phyloP scores from a whole-genome alignment of 2,113 vertebrate genomes.

The Petroica traversi region DNA sequence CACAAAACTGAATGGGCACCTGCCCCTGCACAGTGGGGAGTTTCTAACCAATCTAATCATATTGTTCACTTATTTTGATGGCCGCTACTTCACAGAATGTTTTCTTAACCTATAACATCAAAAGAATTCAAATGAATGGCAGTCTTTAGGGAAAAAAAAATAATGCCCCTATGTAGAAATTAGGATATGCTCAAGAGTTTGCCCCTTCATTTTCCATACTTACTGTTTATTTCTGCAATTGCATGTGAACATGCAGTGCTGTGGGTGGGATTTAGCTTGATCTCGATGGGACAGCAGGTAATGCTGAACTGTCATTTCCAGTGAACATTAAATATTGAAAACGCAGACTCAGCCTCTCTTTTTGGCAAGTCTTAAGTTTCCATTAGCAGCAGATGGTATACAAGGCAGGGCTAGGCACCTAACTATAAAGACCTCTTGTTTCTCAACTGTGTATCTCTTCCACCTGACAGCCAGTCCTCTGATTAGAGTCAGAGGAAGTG shows the following conservation, averaged over 20 bases:
- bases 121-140: neutral
- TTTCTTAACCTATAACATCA: neutral
- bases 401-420: slow-evolving; percentile 4
- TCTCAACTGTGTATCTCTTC: neutral
- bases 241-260: neutral
- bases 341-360: neutral
- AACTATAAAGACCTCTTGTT: slow-evolving; percentile 37
- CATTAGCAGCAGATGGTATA: slow-evolving; percentile 50
- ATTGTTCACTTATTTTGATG: neutral
- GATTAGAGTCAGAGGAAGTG: slow-evolving; percentile 52
- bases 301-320: slow-evolving; percentile 47
- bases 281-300: neutral
- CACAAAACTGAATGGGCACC: neutral
- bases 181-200: neutral
- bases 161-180: neutral
- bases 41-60: neutral
- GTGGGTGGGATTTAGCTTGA: neutral
- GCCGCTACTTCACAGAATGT: neutral
- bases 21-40: neutral
- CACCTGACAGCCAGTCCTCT: slow-evolving; percentile 38
- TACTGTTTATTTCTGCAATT: neutral
- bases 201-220: neutral
- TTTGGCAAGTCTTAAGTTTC: slow-evolving; percentile 52
- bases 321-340: slow-evolving; percentile 67
- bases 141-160: neutral